phyloP scores from a whole-genome alignment of 2,888 invertebrate genomes.

The Leptothorax acervorum region DNA sequence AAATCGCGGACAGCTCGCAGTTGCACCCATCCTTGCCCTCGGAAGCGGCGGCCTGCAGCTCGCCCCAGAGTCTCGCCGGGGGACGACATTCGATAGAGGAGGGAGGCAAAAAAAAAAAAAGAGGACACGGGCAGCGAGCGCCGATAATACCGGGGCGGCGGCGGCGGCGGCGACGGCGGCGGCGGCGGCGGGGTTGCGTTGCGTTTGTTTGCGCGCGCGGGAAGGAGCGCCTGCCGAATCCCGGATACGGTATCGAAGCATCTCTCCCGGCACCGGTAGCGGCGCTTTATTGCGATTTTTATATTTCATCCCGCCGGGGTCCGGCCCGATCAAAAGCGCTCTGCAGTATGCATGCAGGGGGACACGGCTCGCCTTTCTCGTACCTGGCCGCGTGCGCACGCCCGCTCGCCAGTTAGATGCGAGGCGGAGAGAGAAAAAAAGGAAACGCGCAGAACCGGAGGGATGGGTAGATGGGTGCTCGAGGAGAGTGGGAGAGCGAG shows the following conservation, averaged over 20 bases:
- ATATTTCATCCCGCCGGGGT: conserved; percentile 79
- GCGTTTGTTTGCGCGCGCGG: conserved; percentile 63
- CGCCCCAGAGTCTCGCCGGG: conserved; percentile 43
- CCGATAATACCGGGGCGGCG: conserved; percentile 59
- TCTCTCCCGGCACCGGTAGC: conserved; percentile 73
- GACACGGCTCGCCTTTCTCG: conserved; percentile 70
- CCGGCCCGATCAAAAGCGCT: conserved; percentile 78
- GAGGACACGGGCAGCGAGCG: conserved; percentile 19
- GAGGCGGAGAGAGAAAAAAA: conserved; percentile 51
- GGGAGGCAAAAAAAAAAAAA: conserved; percentile 21
- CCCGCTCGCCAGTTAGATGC: conserved; percentile 57
- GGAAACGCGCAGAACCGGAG: conserved; percentile 31
- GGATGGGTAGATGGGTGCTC: background rate
- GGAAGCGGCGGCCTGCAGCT: conserved; percentile 34
- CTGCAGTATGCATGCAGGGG: conserved; percentile 77
- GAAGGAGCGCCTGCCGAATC: conserved; percentile 69
- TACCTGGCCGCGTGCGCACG: conserved; percentile 61
- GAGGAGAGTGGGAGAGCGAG: conserved; percentile 41
- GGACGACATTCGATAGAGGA: conserved; percentile 52
- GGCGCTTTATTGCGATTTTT: conserved; percentile 81
- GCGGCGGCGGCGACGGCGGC: conserved; percentile 7
- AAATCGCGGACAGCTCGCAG: conserved; percentile 44
- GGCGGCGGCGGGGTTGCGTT: conserved; percentile 21
- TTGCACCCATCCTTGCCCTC: conserved; percentile 35
- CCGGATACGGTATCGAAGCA: conserved; percentile 76